Evolutionary conservation across 2,113 vertebrate species (phyloP).

Genomic region (Ginglymostoma cirratum): DNA sequence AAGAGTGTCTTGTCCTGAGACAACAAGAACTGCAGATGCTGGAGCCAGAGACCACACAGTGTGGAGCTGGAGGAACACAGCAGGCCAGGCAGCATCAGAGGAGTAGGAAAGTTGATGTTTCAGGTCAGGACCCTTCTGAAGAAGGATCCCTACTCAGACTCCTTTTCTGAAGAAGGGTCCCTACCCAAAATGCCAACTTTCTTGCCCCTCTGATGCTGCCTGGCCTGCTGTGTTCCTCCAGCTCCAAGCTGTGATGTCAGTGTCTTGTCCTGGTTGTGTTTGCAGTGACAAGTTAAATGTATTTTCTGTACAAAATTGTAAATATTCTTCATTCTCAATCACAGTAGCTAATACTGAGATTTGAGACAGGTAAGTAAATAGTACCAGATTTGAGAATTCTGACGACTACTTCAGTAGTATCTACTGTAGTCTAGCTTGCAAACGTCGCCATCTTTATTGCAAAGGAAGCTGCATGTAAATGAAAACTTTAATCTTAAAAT

Average conservation of each 20-base stretch:
- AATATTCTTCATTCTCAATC: neutral
- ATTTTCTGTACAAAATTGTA: neutral
- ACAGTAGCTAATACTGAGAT: neutral
- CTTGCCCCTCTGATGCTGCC: too few species aligned
- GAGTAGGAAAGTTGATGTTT: too few species aligned
- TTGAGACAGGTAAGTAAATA: neutral
- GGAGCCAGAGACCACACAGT: too few species aligned
- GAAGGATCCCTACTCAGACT: too few species aligned
- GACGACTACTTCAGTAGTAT: neutral
- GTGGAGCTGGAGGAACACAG: too few species aligned
- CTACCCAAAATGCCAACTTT: too few species aligned
- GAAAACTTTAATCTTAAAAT: neutral
- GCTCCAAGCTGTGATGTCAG: too few species aligned
- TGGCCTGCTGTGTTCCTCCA: too few species aligned
- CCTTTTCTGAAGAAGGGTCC: too few species aligned
- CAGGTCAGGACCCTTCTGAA: too few species aligned
- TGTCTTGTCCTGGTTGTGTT: neutral
- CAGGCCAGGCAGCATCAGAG: too few species aligned
- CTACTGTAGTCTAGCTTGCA: neutral
- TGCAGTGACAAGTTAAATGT: neutral
- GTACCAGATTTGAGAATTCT: neutral
- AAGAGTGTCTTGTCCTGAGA: neutral
- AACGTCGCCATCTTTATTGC: neutral
- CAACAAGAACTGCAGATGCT: too few species aligned
- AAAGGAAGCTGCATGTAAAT: neutral